A percentile compares a stretch with the other conserved stretches of the same genome.
These are phyloP conservation scores for Spinus olivaceus DNA, from an alignment of 2,797 vertebrate species.

Conservation along the genomic window DNA sequence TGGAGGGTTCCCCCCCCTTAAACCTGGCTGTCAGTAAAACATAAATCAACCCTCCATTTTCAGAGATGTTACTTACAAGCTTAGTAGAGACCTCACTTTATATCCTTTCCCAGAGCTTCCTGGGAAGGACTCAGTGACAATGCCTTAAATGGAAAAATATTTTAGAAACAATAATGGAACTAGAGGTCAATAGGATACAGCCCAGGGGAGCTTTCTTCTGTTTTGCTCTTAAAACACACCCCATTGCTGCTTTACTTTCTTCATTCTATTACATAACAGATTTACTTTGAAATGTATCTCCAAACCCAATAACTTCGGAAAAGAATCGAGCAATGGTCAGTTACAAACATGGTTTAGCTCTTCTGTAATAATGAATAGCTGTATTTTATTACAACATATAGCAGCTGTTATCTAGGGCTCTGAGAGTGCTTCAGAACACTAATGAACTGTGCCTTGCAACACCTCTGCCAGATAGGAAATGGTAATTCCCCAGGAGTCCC, in stretches of 20 bases:
- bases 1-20: neutral
- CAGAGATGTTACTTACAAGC: slow-evolving; percentile 45
- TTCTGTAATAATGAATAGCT: slow-evolving; percentile 18
- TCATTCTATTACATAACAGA: slow-evolving; percentile 12
- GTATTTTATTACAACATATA: slow-evolving; percentile 15
- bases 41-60: slow-evolving; percentile 48
- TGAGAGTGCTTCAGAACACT: neutral
- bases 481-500: neutral
- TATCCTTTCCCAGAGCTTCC: slow-evolving; percentile 14
- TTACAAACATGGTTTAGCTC: neutral
- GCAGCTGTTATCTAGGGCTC: slow-evolving; percentile 35
- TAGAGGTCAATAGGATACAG: slow-evolving; percentile 46
- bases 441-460: neutral
- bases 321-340: neutral
- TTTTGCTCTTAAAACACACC: slow-evolving; percentile 34
- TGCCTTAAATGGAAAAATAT: slow-evolving; percentile 62
- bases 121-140: slow-evolving; percentile 39
- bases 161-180: slow-evolving; percentile 49
- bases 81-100: slow-evolving; percentile 37
- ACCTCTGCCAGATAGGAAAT: neutral
- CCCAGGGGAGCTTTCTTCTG: slow-evolving; percentile 46
- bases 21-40: slow-evolving; percentile 32
- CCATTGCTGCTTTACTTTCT: neutral
- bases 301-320: neutral
- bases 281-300: neutral